Evolutionary conservation across 2,888 invertebrate genomes (phyloP).

Genomic region (Folsomia manolachei): DNA sequence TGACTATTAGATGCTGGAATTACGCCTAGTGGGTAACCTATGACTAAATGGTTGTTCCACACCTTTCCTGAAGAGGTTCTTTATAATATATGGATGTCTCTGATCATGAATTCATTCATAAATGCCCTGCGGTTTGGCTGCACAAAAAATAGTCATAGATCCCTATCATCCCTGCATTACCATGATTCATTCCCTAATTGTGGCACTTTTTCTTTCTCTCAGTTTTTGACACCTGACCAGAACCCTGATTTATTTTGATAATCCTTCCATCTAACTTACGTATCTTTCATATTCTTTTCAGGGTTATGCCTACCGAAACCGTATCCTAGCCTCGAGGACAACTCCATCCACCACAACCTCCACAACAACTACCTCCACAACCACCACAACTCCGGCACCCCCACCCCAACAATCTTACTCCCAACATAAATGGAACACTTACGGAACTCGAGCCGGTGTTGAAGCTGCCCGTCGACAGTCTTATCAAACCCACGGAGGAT

Average conservation of each 20-base stretch:
- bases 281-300: no score
- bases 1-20: no score
- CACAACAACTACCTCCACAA: constrained; percentile 42
- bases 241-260: background rate
- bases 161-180: background rate
- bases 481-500: constrained; percentile 10
- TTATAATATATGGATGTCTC: no score
- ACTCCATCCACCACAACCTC: constrained; percentile 35
- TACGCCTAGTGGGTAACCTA: no score
- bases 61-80: no score
- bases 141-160: constrained; percentile 9
- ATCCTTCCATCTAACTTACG: background rate
- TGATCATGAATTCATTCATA: background rate
- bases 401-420: constrained; percentile 46
- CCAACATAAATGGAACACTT: constrained; percentile 49
- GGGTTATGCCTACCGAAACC: constrained; percentile 41
- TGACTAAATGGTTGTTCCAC: no score
- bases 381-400: constrained; percentile 37
- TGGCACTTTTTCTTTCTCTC: background rate
- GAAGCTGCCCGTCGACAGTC: constrained; percentile 44
- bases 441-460: constrained; percentile 48
- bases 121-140: background rate
- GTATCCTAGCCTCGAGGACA: constrained; percentile 34
- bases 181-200: constrained; percentile 8
- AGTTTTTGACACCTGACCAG: background rate